Evolutionary conservation across 2,888 invertebrate species (phyloP).

Genomic region (Labia minor): DNA sequence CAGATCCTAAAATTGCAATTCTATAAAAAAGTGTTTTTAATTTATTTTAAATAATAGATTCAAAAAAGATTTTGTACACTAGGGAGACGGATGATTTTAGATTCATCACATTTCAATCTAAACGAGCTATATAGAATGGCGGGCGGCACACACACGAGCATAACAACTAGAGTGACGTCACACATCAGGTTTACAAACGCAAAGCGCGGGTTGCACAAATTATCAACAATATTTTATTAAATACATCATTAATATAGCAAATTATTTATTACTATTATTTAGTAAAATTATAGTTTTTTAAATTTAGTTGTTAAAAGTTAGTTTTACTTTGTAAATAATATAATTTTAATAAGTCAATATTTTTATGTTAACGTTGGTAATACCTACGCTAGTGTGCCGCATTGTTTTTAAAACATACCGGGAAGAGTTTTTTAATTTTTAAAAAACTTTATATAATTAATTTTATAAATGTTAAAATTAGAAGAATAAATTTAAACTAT

Average conservation of each 20-base stretch:
- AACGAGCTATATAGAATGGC: conserved; percentile 33
- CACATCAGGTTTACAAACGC: background rate
- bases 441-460: background rate
- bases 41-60: conserved; percentile 23
- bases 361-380: background rate
- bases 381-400: background rate
- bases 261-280: conserved; percentile 15
- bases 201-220: background rate
- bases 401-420: background rate
- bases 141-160: conserved; percentile 47
- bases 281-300: background rate
- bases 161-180: conserved; percentile 34
- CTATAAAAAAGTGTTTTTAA: conserved; percentile 21
- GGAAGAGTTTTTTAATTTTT: background rate
- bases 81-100: conserved; percentile 26
- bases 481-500: background rate
- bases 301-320: background rate
- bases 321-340: background rate
- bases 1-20: conserved; percentile 47
- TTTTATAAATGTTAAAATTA: background rate
- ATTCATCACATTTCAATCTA: conserved; percentile 28
- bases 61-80: conserved; percentile 22
- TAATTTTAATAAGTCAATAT: background rate
- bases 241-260: conserved; percentile 23
- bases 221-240: conserved; percentile 37